Evolutionary conservation across 2,888 invertebrate genomes (phyloP), one percentile per base, ranked within the genome.

Genomic region (Rhabditoides inermis): DNA sequence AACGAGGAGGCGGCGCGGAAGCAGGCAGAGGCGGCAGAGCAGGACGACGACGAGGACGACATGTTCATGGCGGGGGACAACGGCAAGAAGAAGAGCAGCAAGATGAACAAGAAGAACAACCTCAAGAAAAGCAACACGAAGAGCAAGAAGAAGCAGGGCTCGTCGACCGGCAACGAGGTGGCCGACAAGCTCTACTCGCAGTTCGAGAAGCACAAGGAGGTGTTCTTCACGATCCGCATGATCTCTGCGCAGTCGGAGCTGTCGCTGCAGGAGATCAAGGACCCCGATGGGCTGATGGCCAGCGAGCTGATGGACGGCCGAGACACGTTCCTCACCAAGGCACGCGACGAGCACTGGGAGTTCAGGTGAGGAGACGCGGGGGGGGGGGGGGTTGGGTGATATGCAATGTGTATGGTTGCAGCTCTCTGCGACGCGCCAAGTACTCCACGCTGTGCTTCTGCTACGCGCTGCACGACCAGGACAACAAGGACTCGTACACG

Each of bases 261-360:
- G 7, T 45, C 65, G 2, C 53, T 49, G 77, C 82, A 88, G 84
- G 87, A 88, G 82, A 91, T 95, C 77, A 87, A 87, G 82, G 98
- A 98, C 82, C 92, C 92, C 5, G 98, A 98, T 82, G 88, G 90
- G 41, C 83, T 88, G 73, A 84, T 91, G 63, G 86, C 87, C 77
- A 94, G 94, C 81, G 98, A 98, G 82, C 83, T 98, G 61, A 98
- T 98, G 98, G 98, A 98, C 80, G 95, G 95, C 2, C 86, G 98
- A 61, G 95, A 98, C 81, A 92, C 92, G 60, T 95, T 98, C 82
- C 83, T 98, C 18, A 92, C 92, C 10, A 84, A 94, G 83, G 94
- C 95, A 30, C 85, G 95, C 67, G 98, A 98, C 79, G 88, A 89
- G 71, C 95, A 98, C 81, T 92, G 88, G 79, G 98, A 98, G 81